Percentiles rank a stretch among this genome's conserved stretches.
phyloP scores from a whole-genome alignment of 2,797 vertebrate genomes.

The Miichthys miiuy region DNA sequence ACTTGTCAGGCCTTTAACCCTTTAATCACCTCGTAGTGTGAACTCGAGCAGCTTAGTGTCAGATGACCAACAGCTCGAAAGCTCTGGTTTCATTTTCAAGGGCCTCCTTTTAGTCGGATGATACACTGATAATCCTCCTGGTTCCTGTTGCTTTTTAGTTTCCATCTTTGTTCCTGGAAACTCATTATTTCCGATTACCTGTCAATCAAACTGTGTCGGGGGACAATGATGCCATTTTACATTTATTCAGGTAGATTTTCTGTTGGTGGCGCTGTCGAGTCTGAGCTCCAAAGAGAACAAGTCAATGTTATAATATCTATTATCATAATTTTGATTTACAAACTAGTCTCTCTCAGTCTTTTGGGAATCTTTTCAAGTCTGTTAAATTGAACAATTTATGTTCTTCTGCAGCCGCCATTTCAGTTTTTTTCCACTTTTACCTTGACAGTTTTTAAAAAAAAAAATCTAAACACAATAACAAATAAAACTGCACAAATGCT shows the following conservation, averaged over 20 bases:
- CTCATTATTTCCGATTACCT: neutral
- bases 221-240: neutral
- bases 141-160: neutral
- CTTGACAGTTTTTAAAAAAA: no score
- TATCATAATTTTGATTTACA: neutral
- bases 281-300: neutral
- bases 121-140: conserved; percentile 11
- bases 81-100: conserved; percentile 28
- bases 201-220: conserved; percentile 10
- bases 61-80: conserved; percentile 20
- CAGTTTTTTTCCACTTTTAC: no score
- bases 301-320: neutral
- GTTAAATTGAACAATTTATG: no score
- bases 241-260: neutral
- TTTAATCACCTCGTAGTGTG: conserved; percentile 55
- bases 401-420: no score
- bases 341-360: neutral
- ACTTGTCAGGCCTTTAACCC: conserved; percentile 75
- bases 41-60: conserved; percentile 47
- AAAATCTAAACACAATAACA: no score
- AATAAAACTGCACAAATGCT: neutral
- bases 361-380: neutral
- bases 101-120: neutral
- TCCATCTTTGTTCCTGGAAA: neutral
- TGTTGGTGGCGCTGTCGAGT: neutral